Evolutionary conservation across 2,888 invertebrate species (phyloP).

Genomic region (Chymomyza procnemis): DNA sequence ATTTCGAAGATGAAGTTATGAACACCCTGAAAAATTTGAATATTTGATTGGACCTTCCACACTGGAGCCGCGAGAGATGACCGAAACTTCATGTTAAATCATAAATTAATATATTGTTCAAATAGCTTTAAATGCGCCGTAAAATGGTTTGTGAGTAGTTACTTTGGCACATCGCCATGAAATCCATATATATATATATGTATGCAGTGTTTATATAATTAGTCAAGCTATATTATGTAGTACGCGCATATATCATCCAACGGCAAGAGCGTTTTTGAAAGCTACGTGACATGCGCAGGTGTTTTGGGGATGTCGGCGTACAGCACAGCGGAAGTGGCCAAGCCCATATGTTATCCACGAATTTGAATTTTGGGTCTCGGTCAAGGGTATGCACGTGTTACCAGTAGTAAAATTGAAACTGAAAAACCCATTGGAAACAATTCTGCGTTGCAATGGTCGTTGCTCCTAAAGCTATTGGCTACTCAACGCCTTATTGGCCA

Average conservation of each 20-base stretch:
- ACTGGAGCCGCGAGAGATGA: conserved; percentile 16
- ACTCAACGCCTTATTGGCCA: no score
- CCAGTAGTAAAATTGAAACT: background rate
- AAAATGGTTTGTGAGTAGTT: conserved; percentile 61
- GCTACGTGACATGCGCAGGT: conserved; percentile 65
- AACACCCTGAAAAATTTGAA: conserved; percentile 68
- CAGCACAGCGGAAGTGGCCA: conserved; percentile 39
- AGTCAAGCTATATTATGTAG: background rate
- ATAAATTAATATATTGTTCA: conserved; percentile 71
- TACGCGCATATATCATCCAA: background rate
- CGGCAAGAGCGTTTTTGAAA: conserved; percentile 11
- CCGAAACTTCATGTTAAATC: conserved; percentile 52
- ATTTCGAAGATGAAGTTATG: conserved; percentile 72
- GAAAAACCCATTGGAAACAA: no score
- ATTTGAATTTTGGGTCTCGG: conserved; percentile 53
- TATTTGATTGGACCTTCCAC: conserved; percentile 66
- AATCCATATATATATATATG: background rate
- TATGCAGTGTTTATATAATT: conserved; percentile 25
- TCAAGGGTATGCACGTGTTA: conserved; percentile 46
- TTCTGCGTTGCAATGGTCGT: no score
- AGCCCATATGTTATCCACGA: background rate
- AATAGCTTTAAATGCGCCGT: conserved; percentile 63
- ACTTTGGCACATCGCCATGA: conserved; percentile 6
- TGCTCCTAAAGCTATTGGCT: no score
- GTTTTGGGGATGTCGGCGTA: conserved; percentile 32